Base-by-base conservation (phyloP, 2,113 vertebrate genomes). In the Lagopus muta region DNA sequence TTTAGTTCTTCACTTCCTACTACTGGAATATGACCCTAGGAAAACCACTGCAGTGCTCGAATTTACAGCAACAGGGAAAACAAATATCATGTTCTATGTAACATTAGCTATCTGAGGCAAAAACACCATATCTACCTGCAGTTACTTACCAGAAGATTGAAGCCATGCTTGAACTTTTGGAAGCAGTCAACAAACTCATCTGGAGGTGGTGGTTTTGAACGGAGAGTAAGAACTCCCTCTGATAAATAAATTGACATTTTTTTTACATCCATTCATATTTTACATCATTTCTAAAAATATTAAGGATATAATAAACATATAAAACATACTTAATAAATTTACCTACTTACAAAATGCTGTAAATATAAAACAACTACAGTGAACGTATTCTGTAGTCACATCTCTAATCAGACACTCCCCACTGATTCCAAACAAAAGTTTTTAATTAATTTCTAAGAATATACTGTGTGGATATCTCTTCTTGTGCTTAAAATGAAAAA, bases 131-230 rank as follows among this genome's bases (percentile, higher is more conserved):
- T 7, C 13, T 28, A 11, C 10, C 2, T 4, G 30, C 11, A 75
- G 17, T 13, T 50, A 97, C 98, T 96, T 97, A 99, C 99, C 98
- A 99, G 98, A 90, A 99, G 98, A 94, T 99, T 99, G 98, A 99
- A 99, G 82, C 98, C 99, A 84, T 99, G 98, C 89, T 99, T 99
- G 97, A 99, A 99, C 88, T 99, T 99, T 96, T 99, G 99, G 86
- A 99, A 98, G 95, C 99, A 99, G 96, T 99, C 98, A 8, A 99
- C 34, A 71, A 99, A 99, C 82, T 99, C 99, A 32, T 99, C 98
- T 81, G 99, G 98, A 40, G 92, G 75, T 3, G 99, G 99, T 14
- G 99, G 98, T 85, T 98, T 99, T 75, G 99, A 98, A 75, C 99
- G 97, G 66, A 99, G 98, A 2, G 99, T 99, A 83, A 99, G 98